Base-by-base conservation (phyloP, 1,140 invertebrate species). In the Zaprionus capensis region DNA sequence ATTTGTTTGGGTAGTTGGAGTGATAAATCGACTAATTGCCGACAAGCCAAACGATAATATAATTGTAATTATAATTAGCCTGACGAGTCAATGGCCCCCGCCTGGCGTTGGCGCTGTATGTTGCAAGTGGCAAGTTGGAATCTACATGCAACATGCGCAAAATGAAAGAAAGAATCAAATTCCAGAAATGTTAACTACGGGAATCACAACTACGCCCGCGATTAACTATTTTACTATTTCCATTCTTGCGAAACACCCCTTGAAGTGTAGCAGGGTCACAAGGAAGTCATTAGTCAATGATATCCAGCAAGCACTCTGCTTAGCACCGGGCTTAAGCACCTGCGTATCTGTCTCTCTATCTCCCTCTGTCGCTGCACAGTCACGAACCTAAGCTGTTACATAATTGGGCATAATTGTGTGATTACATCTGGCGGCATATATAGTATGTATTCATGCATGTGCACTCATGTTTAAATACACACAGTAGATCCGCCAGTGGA, bases 331-430 rank as follows among this genome's bases (percentile, higher is more conserved):
- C 64, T 65, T 61, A 61, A 64, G 71, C 71, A 76, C 65, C 71
- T 80, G 66, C 55, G 62, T 53, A 46, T 71, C 24, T 51, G 70
- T 38, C 55, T 77, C 71, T 28, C 20, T 46, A 31, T n/a, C 11
- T 26, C 46, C 11, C 24, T 59, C n/a, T 49, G 14, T 15, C 36
- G 49, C 63, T 31, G 41, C 59, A 41, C 61, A 17, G 56, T 66
- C 61, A 72, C 71, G 64, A 75, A 41, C 46, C 46, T 51, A 65
- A 74, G 51, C 78, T 84, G 81, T 88, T 81, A 80, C 81, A 84
- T 88, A 88, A 88, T 88, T 90, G 84, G 78, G 62, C 76, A 85
- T 88, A 90, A 88, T 90, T 88, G 78, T 88, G 75, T 79, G 81
- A 90, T 88, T 88, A 82, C 85, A 84, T 81, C 69, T 65, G 71